Base-by-base conservation (phyloP, 2,797 vertebrate genomes). In the Limnodromus scolopaceus region DNA sequence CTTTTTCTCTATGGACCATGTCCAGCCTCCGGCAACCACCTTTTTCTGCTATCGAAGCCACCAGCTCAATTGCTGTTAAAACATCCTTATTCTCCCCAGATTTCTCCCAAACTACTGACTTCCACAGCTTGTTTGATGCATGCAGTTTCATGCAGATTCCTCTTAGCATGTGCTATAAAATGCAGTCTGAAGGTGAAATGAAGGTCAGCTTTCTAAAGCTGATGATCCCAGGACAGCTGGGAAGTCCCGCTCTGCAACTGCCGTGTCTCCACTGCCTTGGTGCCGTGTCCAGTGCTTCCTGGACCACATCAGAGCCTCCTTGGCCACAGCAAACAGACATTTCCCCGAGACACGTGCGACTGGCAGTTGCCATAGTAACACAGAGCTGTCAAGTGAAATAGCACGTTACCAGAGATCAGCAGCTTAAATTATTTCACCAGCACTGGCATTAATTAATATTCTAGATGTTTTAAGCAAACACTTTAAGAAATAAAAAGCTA, bases 291-390 rank as follows among this genome's bases (percentile, higher is more conserved):
- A 16, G 53, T 24, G 41, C 15, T 63, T 82, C 51, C 53, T 27
- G 38, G 30, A 65, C 45, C 38, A 19, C 28, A 8, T 27, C 51
- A 68, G 49, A 81, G 22, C 27, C 28, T 20, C 63, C 66, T 12
- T 27, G 36, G 81, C 69, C 55, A 91, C 77, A 93, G 75, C 25
- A 54, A 95, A 78, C 63, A 86, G 86, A 78, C 43, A 4, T 3
- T 76, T 89, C 11, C 9, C 71, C 46, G 69, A 80, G 22, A 8
- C 54, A 71, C 51, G 88, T 83, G 83, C 76, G 68, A 55, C 69
- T 93, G 49, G 39, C 63, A 81, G 86, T 93, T 95, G 92, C 94
- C 80, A 85, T 74, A 92, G 93, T 54, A 96, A 96, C 77, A 10
- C 46, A 74, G 91, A 77, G 65, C 38, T 10, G 3, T 61, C 84